Conservation (phyloP, 1,140 invertebrate genomes). For the Drosophila trapezifrons region DNA sequence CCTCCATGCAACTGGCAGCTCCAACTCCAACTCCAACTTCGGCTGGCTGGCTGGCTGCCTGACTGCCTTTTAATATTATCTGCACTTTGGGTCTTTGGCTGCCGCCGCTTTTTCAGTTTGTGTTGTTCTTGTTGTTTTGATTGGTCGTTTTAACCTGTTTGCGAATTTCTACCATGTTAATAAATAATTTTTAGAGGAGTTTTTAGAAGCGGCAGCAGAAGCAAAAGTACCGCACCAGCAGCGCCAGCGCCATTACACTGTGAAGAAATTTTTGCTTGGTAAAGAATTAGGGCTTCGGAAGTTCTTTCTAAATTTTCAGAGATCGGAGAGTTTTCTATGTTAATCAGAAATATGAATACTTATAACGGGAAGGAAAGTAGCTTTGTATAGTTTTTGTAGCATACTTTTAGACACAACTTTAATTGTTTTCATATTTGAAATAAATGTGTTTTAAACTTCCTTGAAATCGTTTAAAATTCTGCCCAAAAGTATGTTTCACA, state of each 20-base stretch:
- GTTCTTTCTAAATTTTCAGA: not conserved
- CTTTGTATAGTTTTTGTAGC: too few species aligned
- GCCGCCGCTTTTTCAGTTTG: constrained; percentile 58
- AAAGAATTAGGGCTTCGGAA: not conserved
- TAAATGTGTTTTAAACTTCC: too few species aligned
- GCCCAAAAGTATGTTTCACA: not conserved
- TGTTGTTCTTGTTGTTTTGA: constrained; percentile 73
- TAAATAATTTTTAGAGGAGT: constrained; percentile 83
- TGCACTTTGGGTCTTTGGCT: constrained; percentile 79
- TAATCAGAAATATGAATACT: too few species aligned
- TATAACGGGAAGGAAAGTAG: too few species aligned
- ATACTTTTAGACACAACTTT: not conserved
- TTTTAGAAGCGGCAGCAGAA: constrained; percentile 55
- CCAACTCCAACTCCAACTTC: constrained; percentile 18
- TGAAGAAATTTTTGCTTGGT: not conserved
- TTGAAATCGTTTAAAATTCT: not conserved
- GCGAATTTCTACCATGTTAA: constrained; percentile 83
- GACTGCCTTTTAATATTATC: constrained; percentile 82
- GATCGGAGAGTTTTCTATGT: too few species aligned
- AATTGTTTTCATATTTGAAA: not conserved
- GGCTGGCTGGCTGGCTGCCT: constrained; percentile 52
- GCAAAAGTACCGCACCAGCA: constrained; percentile 73
- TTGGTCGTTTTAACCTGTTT: constrained; percentile 82
- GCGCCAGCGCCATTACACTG: constrained; percentile 43
- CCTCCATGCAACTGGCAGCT: constrained; percentile 38